A percentile compares a stretch with the other conserved stretches of the same genome.
Evolutionary conservation across 2,888 invertebrate species (phyloP).

Genomic region (Oligia latruncula): DNA sequence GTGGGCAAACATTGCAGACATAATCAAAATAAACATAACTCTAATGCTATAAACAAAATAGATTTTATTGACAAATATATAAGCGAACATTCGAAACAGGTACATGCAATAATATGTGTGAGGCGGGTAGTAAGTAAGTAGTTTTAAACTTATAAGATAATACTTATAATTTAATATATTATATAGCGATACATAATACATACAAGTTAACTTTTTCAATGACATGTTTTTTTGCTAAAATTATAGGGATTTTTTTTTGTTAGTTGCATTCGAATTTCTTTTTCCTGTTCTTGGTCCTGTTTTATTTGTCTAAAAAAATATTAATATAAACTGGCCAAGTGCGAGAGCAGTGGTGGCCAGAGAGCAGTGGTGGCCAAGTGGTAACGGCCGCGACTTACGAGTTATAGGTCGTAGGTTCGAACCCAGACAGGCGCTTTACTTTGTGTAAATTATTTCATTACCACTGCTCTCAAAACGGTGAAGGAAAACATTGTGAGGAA

Average conservation of each 20-base stretch:
- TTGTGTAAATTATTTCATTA: too few relatives aligned
- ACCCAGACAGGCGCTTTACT: too few relatives aligned
- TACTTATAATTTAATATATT: conserved; percentile 35
- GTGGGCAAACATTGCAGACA: conserved; percentile 12
- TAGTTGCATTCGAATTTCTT: neutral
- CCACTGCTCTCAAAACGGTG: too few relatives aligned
- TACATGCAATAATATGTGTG: conserved; percentile 51
- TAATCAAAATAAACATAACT: conserved; percentile 9
- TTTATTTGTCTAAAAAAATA: neutral
- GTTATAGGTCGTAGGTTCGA: too few relatives aligned
- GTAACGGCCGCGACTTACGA: too few relatives aligned
- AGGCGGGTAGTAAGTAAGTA: conserved; percentile 60
- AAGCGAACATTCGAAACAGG: conserved; percentile 35
- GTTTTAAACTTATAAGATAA: conserved; percentile 23
- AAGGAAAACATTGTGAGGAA: too few relatives aligned
- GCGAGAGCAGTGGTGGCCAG: too few relatives aligned
- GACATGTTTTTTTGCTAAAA: neutral
- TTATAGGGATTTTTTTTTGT: fast-evolving
- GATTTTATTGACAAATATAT: conserved; percentile 14
- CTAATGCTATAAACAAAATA: conserved; percentile 5
- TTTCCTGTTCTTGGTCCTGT: neutral
- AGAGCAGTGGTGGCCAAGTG: too few relatives aligned
- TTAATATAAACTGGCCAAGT: too few relatives aligned
- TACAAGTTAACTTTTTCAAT: conserved; percentile 51
- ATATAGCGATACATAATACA: conserved; percentile 42